Conservation (phyloP, 2,888 invertebrate species). For the Hirtodrosophila trivittata region DNA sequence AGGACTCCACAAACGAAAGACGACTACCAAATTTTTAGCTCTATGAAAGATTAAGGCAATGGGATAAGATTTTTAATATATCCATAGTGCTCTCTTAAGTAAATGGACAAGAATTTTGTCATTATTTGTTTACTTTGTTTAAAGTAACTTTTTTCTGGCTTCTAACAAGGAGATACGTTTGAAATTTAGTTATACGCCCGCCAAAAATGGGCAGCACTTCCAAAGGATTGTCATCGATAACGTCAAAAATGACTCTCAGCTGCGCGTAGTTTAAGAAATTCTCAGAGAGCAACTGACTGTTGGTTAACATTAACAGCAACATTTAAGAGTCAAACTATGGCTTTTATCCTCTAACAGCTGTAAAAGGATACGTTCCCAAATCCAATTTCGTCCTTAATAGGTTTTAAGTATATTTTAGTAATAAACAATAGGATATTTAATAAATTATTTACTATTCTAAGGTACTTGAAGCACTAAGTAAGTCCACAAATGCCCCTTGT, state of each 20-base stretch:
- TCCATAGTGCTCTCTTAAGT: too few relatives aligned
- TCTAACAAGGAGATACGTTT: neutral
- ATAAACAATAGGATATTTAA: neutral
- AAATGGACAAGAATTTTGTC: too few relatives aligned
- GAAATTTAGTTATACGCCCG: conserved; percentile 40
- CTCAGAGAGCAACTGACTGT: conserved; percentile 21
- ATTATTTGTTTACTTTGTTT: too few relatives aligned
- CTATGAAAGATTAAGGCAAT: too few relatives aligned
- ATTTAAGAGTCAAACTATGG: conserved; percentile 21
- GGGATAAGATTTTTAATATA: too few relatives aligned
- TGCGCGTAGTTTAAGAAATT: neutral
- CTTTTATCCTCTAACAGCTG: conserved; percentile 49
- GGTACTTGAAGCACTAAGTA: too few relatives aligned
- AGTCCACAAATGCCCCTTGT: too few relatives aligned
- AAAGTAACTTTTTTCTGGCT: neutral
- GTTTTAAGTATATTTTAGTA: neutral
- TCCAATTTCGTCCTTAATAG: conserved; percentile 9
- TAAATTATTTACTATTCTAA: neutral
- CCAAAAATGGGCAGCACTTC: conserved; percentile 46
- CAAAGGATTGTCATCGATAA: conserved; percentile 12
- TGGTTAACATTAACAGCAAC: conserved; percentile 27
- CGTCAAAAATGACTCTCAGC: conserved; percentile 9
- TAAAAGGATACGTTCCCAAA: conserved; percentile 25
- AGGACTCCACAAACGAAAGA: too few relatives aligned
- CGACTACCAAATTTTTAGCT: too few relatives aligned